Conservation (phyloP, 2,888 invertebrate species). For the Agonopterix alstromeriana region DNA sequence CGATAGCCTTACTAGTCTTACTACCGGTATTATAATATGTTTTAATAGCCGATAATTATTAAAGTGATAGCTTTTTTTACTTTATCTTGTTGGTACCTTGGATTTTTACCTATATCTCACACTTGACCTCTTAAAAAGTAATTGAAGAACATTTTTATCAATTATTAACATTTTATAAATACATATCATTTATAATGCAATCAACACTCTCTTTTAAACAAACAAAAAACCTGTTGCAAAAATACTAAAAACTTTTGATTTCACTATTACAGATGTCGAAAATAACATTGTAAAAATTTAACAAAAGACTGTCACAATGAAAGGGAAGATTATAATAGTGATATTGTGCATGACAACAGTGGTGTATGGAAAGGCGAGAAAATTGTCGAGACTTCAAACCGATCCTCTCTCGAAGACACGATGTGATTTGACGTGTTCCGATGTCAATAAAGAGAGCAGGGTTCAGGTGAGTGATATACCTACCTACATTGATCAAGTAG, state of each 20-base stretch:
- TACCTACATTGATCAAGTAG: too few species aligned
- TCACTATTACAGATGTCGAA: neutral
- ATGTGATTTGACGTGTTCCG: slow-evolving; percentile 77
- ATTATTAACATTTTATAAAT: too few species aligned
- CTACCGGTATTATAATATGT: too few species aligned
- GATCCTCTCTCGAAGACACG: slow-evolving; percentile 77
- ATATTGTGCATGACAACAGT: slow-evolving; percentile 32
- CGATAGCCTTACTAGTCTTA: too few species aligned
- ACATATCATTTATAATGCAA: too few species aligned
- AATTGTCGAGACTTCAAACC: slow-evolving; percentile 54
- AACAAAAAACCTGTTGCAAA: neutral
- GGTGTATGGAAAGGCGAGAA: slow-evolving; percentile 41
- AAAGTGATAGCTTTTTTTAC: too few species aligned
- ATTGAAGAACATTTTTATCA: too few species aligned
- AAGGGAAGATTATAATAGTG: slow-evolving; percentile 37
- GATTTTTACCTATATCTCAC: too few species aligned
- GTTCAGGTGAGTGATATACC: slow-evolving; percentile 42
- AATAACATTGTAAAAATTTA: neutral
- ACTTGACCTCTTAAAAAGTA: too few species aligned
- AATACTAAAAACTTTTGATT: neutral
- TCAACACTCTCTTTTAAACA: too few species aligned
- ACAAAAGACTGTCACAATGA: slow-evolving; percentile 32
- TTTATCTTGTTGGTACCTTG: too few species aligned
- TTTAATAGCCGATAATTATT: too few species aligned
- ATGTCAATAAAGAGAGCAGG: slow-evolving; percentile 48